Base-by-base conservation (phyloP, 2,113 vertebrate genomes). In the Gasterosteus nipponicus region DNA sequence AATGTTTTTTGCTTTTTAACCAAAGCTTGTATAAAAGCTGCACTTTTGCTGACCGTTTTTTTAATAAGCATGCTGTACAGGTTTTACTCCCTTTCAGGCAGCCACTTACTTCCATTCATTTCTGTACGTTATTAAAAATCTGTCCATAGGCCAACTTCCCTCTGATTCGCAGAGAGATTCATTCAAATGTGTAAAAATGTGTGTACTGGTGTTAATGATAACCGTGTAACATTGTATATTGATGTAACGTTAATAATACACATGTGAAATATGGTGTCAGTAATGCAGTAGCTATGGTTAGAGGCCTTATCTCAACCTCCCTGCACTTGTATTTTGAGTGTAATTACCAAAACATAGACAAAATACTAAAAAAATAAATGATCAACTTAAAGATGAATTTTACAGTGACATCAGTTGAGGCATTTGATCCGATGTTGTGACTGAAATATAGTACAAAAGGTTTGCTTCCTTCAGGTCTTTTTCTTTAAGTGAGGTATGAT, bases 41-140 rank as follows among this genome's bases (percentile, higher is more conserved):
- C 16, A 47, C 18, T 42, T 42, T 6, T 31, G 6, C 42, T 54
- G 22, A 62, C 10, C 56, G 0, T 16, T 38, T 56, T 39, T 54
- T 33, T 3, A 54, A 54, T 38, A 7, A 8, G 4, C 26, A 35
- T 22, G 12, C 42, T 47, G 18, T 47, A 22, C 29, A 14, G 4
- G 15, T 46, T 19, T 33, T 41, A 18, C 2, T n/a, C 15, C 2
- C 0, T 67, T 46, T 12, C 16, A 29, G 22, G 66, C 19, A 60
- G 65, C n/a, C 35, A 7, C 15, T 63, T 9, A 14, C 33, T 61
- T 70, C 60, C 22, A 15, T 53, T 75, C 11, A 51, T 74, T 77
- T 62, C 19, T 57, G 19, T 29, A 18, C 39, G 46, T 4, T 44
- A 16, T 5, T 53, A 31, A 4, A 65, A 64, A 3, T 68, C n/a